A percentile compares a stretch with the other conserved stretches of the same genome.
phyloP scores from a whole-genome alignment of 2,113 vertebrate species.

The Cyanoramphus novaezelandiae region DNA sequence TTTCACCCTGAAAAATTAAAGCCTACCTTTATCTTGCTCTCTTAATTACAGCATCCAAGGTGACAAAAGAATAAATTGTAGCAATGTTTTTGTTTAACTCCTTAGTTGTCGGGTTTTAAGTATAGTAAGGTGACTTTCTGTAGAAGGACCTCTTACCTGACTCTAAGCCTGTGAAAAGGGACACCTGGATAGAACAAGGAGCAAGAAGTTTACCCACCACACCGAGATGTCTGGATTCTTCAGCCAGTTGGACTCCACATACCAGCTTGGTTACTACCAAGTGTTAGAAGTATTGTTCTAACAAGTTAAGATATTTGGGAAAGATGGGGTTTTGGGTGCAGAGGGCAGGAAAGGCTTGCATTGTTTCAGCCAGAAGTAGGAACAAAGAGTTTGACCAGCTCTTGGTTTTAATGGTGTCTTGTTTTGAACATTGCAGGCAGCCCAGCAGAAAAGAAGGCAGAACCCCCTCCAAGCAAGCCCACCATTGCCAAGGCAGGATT shows the following conservation, averaged over 20 bases:
- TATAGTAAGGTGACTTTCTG: neutral
- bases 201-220: neutral
- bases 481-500: constrained; percentile 89
- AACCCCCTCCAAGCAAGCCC: constrained; percentile 90
- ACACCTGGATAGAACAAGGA: neutral
- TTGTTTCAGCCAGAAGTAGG: neutral
- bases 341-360: neutral
- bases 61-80: neutral
- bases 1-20: neutral
- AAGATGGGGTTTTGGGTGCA: neutral
- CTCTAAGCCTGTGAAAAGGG: neutral
- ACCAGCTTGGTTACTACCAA: neutral
- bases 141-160: neutral
- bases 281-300: neutral
- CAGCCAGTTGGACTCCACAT: neutral
- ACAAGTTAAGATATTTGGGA: neutral
- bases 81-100: neutral
- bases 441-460: constrained; percentile 86
- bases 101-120: neutral
- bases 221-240: neutral
- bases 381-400: neutral
- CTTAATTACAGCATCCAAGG: neutral
- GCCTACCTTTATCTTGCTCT: neutral
- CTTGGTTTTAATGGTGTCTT: neutral
- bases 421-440: constrained; percentile 75